Base-by-base conservation (phyloP, 2,797 vertebrate genomes). In the Micropoecilia bifurca region DNA sequence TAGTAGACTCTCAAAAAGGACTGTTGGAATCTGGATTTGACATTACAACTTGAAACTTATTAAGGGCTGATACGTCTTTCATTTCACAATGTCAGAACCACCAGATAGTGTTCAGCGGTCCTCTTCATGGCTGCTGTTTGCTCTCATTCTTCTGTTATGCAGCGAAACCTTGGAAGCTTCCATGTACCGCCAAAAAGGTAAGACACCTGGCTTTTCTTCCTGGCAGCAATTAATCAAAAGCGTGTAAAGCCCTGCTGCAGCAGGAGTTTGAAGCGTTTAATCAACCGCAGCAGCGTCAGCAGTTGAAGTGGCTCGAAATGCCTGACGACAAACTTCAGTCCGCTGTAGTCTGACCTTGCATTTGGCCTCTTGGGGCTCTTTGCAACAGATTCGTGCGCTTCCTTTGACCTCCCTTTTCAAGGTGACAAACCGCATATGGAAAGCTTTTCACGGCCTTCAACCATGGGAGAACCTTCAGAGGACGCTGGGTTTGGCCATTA, bases 141-240 rank as follows among this genome's bases (percentile, higher is more conserved):
- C 72, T 16, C 30, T 80, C 63, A 41, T 88, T 63, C 77, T 94
- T 47, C 80, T 89, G 63, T 55, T 91, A 55, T 85, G 71, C 76
- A 53, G 28, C 0, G 61, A 84, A 79, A 76, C 72, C 74, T 88
- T 92, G 28, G 91, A 94, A 68, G 93, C 91, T 10, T 91, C 94
- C 3, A 2, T 92, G 0, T 94, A 93, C 83, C 90, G 89, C 71
- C 84, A 83, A 53, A 91, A 80, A 94, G 93, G 93, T 94, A 90
- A 92, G 89, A 50, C 36, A 41, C 3, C 48, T 75, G 25, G 30
- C 50, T 55, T 6, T 28, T 81, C 36, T 20, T 16, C 41, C 61
- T 22, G 30, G 10, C 28, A 20, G 22, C 72, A 39, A 69, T 50
- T 69, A 47, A 7, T 84, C 20, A 48, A 80, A 73, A 74, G 61